phyloP scores from a whole-genome alignment of 2,113 vertebrate species.

The Megalops atlanticus region DNA sequence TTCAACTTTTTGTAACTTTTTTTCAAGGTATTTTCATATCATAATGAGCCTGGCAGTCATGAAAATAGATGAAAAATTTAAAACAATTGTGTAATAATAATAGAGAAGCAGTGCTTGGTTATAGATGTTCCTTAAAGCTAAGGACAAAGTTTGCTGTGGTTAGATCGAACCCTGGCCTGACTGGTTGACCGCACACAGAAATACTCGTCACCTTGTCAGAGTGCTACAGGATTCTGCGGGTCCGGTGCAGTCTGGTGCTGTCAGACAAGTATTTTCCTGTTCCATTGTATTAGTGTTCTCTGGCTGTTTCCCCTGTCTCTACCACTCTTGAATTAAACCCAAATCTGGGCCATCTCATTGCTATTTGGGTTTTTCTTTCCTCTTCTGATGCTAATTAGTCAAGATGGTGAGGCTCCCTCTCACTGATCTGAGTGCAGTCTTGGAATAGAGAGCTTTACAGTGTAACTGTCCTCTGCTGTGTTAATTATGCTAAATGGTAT shows the following conservation, averaged over 20 bases:
- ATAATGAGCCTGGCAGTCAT: no score
- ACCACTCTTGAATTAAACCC: conserved; percentile 6
- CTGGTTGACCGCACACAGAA: neutral
- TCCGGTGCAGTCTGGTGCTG: neutral
- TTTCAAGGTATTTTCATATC: no score
- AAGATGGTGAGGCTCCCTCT: neutral
- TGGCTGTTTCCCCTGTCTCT: neutral
- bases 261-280: neutral
- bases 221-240: neutral
- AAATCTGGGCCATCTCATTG: conserved; percentile 38
- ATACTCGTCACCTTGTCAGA: neutral
- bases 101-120: no score
- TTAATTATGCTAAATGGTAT: conserved; percentile 6
- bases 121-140: no score
- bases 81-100: no score
- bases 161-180: no score
- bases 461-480: neutral
- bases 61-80: no score
- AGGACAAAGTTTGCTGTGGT: no score
- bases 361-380: conserved; percentile 37
- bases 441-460: neutral
- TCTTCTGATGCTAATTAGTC: conserved; percentile 15
- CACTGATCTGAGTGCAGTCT: neutral
- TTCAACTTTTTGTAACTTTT: no score
- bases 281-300: neutral